Base-by-base conservation (phyloP, 2,888 invertebrate genomes). In the Temnothorax ravouxi region DNA sequence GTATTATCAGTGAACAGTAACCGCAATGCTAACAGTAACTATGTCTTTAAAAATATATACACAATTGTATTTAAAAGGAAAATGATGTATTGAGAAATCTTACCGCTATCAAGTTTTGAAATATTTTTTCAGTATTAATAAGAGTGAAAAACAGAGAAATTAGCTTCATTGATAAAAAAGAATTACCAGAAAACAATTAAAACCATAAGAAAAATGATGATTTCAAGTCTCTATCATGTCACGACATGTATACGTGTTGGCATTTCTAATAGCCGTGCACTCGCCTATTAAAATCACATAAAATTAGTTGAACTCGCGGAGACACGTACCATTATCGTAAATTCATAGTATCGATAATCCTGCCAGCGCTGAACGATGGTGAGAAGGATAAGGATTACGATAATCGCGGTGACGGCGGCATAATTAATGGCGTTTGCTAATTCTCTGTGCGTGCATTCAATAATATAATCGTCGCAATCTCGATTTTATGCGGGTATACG, bases 381-480 rank as follows among this genome's bases (percentile, higher is more conserved):
- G 18, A 62, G 54, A 75, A 75, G n/a, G 52, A 66, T 67, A 77
- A 77, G 41, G 25, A 21, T 72, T 41, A 54, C 18, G 71, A 72
- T 29, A 47, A 50, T 66, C 8, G 25, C 25, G 9, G 25, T n/a
- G n/a, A 54, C 21, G 6, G 18, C 9, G 15, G 13, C 9, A 29
- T 29, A 44, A 54, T 56, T 71, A 38, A 69, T 38, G n/a, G 13
- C n/a, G 34, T 8, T 21, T 18, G 1, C 11, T 21, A 15, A 25
- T 47, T 59, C 38, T 59, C 59, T 9, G 8, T 25, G 61, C 62
- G n/a, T 29, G 18, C 44, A 66, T 8, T 25, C 47, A 25, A 18
- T 52, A 41, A 77, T 21, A 18, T 66, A 41, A 77, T 21, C 71
- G 56, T 41, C 21, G 59, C 18, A 11, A 47, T 79, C 21, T 18